Evolutionary conservation across 2,113 vertebrate genomes (phyloP), one percentile per base, ranked within the genome.

Genomic region (Hippocampus guttulatus): DNA sequence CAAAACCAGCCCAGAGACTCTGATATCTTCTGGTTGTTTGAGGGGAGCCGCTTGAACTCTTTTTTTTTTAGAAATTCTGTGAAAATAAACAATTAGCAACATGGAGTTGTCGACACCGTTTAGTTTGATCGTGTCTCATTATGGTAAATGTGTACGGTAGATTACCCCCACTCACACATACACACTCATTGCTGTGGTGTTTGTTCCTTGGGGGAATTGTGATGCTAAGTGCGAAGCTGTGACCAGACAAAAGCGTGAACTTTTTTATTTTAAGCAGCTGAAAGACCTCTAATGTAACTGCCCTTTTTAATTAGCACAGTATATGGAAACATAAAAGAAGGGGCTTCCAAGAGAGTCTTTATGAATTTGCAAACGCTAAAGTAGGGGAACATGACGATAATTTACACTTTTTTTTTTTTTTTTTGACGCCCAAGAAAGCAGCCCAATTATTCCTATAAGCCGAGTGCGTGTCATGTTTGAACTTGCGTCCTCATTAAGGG

Each of bases 401-500:
- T 58, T 58, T 30, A 58, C 9, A 1, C 12, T 9, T 71, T 67
- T 73, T 69, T 76, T 75, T 30, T 9, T 71, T 68, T 73, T 70
- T 69, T 76, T 49, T 49, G 73, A 83, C 75, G 66, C 55, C 75
- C 67, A 77, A 79, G 84, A 80, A 84, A 87, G 79, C 64, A 66
- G 62, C 73, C 89, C 83, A 88, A 89, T 90, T 90, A 89, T 86
- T 84, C 87, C 71, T 81, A 78, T 71, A 78, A 83, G 81, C 49
- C 40, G 45, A 79, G 79, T 84, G 80, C 81, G 64, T 83, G 88
- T 90, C 89, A 89, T 85, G 85, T 88, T 86, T 88, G 80, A 89
- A 84, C 86, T 83, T 84, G 76, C 78, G 62, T 85, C 80, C 88
- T 90, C 85, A 87, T 90, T 89, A 90, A 79, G 80, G 69, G 73